A percentile compares a stretch with the other conserved stretches of the same genome.
Evolutionary conservation across 1,140 invertebrate genomes (phyloP).

Genomic region (Zelostemma sp.): DNA sequence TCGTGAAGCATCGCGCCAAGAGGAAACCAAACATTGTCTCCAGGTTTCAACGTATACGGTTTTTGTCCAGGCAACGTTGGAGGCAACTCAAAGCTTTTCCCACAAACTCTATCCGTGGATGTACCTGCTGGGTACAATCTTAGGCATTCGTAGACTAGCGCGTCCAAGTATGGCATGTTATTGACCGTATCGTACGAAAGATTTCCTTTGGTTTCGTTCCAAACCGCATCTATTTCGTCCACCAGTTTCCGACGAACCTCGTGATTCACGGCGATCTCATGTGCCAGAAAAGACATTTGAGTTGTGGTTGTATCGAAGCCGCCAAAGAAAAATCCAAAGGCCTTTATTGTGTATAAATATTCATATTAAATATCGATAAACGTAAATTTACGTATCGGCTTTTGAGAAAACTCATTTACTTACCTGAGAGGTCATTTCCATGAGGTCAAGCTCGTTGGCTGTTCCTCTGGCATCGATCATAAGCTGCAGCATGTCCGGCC

Average conservation of each 20-base stretch:
- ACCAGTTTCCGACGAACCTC: conserved; percentile 74
- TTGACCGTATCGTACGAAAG: conserved; percentile 74
- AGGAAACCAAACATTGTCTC: conserved; percentile 55
- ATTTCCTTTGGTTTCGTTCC: conserved; percentile 67
- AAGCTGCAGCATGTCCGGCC: conserved; percentile 71
- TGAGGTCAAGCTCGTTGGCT: conserved; percentile 44
- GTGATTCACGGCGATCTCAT: conserved; percentile 74
- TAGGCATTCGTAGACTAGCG: conserved; percentile 69
- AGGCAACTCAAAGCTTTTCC: conserved; percentile 39
- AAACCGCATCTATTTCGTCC: conserved; percentile 72
- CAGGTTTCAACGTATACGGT: conserved; percentile 39
- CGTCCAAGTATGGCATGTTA: conserved; percentile 75
- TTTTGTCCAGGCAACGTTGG: conserved; percentile 34
- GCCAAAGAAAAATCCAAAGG: conserved; percentile 76
- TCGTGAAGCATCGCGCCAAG: conserved; percentile 62
- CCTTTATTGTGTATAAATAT: too few species aligned
- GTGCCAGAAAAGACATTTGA: conserved; percentile 72
- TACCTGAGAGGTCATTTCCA: conserved; percentile 70
- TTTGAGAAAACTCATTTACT: too few species aligned
- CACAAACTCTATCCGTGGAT: conserved; percentile 36
- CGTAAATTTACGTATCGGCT: too few species aligned
- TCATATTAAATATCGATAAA: too few species aligned
- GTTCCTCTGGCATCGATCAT: conserved; percentile 65
- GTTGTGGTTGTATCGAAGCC: conserved; percentile 80
- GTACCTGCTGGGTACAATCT: conserved; percentile 29